Conservation (phyloP, 2,888 invertebrate genomes). For the Cloeon dipterum region DNA sequence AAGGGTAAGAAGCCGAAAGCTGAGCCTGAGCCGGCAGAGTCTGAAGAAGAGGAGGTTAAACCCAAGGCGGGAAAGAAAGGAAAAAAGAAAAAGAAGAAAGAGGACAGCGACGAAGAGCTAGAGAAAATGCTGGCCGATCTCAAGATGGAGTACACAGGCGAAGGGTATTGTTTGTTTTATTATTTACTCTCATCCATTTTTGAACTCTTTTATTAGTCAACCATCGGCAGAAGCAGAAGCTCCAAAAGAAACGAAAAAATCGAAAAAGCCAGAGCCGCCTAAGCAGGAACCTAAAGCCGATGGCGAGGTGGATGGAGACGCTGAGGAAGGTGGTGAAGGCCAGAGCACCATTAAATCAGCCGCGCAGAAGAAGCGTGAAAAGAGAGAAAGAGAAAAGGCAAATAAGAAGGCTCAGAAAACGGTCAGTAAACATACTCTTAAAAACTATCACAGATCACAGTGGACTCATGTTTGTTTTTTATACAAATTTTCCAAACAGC, state of each 20-base stretch:
- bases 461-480: not conserved
- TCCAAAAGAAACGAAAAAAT: slow-evolving; percentile 20
- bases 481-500: too few relatives aligned
- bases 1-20: slow-evolving; percentile 38
- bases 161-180: slow-evolving; percentile 25
- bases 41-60: slow-evolving; percentile 6
- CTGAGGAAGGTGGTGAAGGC: slow-evolving; percentile 10
- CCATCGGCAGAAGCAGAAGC: not conserved
- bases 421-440: not conserved
- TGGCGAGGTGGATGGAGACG: slow-evolving; percentile 8
- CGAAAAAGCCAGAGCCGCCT: slow-evolving; percentile 13
- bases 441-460: not conserved
- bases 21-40: slow-evolving; percentile 6
- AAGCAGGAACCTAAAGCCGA: slow-evolving; percentile 8
- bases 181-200: too few relatives aligned
- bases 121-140: slow-evolving; percentile 66
- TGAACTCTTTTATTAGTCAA: too few relatives aligned
- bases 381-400: slow-evolving; percentile 57
- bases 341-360: slow-evolving; percentile 47
- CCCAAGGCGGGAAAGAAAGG: slow-evolving; percentile 11
- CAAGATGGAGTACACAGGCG: slow-evolving; percentile 53
- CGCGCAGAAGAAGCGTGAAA: slow-evolving; percentile 75
- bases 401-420: slow-evolving; percentile 46
- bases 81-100: slow-evolving; percentile 31
- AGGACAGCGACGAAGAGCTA: slow-evolving; percentile 54